Conservation (phyloP, 2,797 vertebrate species). For the Sebastes cheni region DNA sequence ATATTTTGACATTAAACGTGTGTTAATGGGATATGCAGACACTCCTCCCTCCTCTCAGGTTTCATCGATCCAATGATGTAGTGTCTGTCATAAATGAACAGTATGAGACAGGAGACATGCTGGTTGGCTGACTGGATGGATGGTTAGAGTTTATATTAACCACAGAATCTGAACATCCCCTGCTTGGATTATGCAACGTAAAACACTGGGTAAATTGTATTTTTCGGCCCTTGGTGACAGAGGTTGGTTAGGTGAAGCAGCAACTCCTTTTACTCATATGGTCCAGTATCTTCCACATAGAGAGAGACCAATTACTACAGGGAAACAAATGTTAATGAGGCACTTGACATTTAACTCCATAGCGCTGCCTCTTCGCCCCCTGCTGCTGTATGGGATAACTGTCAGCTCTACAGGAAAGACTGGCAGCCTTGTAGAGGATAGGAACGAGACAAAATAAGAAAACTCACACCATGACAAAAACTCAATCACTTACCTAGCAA, state of each 20-base stretch:
- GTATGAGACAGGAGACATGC: not conserved
- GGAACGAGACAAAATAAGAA: conserved; percentile 15
- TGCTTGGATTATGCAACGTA: not conserved
- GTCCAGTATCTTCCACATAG: conserved; percentile 14
- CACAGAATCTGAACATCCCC: not conserved
- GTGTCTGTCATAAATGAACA: conserved; percentile 1
- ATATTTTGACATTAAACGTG: not conserved
- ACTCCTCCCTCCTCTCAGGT: not conserved
- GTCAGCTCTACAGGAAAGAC: conserved; percentile 45
- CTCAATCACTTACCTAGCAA: not conserved
- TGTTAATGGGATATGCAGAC: not conserved
- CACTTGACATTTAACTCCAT: conserved; percentile 81
- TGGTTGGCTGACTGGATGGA: not conserved
- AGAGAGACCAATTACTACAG: conserved; percentile 69
- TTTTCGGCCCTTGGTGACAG: conserved; percentile 1
- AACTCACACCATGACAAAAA: not conserved
- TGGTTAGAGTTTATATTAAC: not conserved
- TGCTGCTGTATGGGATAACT: conserved; percentile 58
- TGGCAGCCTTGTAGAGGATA: conserved; percentile 15
- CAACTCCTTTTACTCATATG: conserved; percentile 18
- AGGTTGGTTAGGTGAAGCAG: conserved; percentile 4
- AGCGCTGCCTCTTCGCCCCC: conserved; percentile 70
- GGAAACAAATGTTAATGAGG: conserved; percentile 83
- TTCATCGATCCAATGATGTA: not conserved
- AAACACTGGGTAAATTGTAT: not conserved